These are phyloP conservation scores for Tanypteryx hageni DNA, from an alignment of 2,888 invertebrate genomes.

Conservation along the genomic window DNA sequence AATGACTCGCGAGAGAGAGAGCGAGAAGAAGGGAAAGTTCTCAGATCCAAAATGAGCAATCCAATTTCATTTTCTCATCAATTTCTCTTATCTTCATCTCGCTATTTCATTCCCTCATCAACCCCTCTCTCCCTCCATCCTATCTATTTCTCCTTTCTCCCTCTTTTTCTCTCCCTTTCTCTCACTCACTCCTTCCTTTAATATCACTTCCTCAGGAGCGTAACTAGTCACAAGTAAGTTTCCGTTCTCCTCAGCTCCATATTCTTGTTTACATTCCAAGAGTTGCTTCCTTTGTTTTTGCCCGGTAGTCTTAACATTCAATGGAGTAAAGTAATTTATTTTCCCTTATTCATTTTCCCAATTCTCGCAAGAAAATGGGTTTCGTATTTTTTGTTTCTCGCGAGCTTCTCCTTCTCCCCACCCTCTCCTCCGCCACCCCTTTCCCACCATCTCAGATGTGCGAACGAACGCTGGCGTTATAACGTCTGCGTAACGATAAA, in stretches of 20 bases:
- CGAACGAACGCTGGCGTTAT: background rate
- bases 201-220: background rate
- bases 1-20: background rate
- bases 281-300: background rate
- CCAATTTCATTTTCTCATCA: constrained; percentile 26
- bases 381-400: background rate
- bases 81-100: background rate
- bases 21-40: background rate
- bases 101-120: background rate
- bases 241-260: constrained; percentile 1
- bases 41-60: constrained; percentile 4
- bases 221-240: background rate
- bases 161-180: background rate
- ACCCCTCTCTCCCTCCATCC: background rate
- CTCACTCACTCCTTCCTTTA: background rate
- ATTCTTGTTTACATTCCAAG: constrained; percentile 44
- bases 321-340: background rate
- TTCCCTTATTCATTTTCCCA: background rate
- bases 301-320: background rate
- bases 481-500: background rate
- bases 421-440: background rate
- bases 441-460: background rate
- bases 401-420: too few species aligned
- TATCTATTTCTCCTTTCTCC: background rate
- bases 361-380: background rate